Evolutionary conservation across 2,113 vertebrate species (phyloP).

Genomic region (Suricata suricatta): DNA sequence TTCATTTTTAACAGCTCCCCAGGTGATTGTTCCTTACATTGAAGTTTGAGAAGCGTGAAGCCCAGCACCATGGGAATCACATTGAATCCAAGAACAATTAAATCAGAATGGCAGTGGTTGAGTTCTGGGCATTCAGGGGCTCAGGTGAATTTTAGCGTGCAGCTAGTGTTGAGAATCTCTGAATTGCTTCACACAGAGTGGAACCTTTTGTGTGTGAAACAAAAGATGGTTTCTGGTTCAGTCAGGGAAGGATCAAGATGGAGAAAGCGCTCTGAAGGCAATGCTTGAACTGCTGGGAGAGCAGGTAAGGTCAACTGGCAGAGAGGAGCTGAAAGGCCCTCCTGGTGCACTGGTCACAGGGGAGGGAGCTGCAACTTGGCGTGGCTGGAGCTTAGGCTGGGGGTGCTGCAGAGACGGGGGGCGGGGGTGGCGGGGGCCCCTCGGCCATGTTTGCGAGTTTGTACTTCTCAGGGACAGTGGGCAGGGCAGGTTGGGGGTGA

Average conservation of each 20-base stretch:
- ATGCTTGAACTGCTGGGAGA: neutral
- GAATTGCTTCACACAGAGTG: neutral
- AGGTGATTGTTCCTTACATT: neutral
- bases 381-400: neutral
- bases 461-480: neutral
- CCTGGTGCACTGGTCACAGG: neutral
- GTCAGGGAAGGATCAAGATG: neutral
- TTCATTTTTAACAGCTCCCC: neutral
- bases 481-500: neutral
- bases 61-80: neutral
- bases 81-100: neutral
- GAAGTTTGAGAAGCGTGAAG: neutral
- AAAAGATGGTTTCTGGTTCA: neutral
- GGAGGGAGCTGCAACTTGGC: fast-evolving
- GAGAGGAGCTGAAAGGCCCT: neutral
- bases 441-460: neutral
- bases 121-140: neutral
- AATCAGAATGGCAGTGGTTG: neutral
- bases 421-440: too few relatives aligned
- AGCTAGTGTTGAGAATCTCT: neutral
- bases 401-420: neutral
- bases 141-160: neutral
- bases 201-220: neutral
- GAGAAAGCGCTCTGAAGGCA: neutral
- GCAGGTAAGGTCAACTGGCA: neutral